These are phyloP conservation scores for Podilymbus podiceps DNA, from an alignment of 2,113 vertebrate genomes.

Conservation along the genomic window DNA sequence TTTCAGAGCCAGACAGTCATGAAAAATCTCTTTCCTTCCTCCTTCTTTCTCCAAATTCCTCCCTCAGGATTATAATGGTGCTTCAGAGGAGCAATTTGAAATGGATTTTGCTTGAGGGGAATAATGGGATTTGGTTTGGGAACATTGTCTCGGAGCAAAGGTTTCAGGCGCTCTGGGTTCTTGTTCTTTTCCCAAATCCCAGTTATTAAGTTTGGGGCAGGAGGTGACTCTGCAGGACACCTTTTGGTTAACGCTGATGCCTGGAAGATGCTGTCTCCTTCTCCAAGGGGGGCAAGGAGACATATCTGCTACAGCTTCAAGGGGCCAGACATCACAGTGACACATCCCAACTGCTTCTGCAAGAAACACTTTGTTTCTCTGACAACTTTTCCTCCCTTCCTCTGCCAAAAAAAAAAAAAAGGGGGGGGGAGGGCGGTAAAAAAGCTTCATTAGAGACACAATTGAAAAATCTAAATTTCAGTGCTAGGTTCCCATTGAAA, in stretches of 20 bases:
- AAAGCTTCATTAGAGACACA: background rate
- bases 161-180: background rate
- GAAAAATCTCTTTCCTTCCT: background rate
- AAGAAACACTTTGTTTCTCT: background rate
- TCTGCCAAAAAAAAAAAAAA: background rate
- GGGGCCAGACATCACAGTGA: rapidly evolving
- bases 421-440: too few relatives aligned
- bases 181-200: background rate
- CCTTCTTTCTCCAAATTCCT: background rate
- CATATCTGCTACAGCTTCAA: background rate
- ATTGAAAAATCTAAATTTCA: background rate
- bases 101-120: background rate
- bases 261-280: background rate
- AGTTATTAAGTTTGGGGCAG: background rate
- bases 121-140: background rate
- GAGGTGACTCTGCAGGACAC: background rate
- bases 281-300: background rate
- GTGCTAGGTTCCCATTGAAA: background rate
- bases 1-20: background rate
- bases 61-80: background rate
- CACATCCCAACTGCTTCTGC: background rate
- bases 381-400: background rate
- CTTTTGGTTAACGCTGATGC: background rate
- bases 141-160: background rate
- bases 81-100: background rate